Evolutionary conservation across 2,113 vertebrate species (phyloP), one percentile per base, ranked within the genome.

Genomic region (Lophotis ruficrista): DNA sequence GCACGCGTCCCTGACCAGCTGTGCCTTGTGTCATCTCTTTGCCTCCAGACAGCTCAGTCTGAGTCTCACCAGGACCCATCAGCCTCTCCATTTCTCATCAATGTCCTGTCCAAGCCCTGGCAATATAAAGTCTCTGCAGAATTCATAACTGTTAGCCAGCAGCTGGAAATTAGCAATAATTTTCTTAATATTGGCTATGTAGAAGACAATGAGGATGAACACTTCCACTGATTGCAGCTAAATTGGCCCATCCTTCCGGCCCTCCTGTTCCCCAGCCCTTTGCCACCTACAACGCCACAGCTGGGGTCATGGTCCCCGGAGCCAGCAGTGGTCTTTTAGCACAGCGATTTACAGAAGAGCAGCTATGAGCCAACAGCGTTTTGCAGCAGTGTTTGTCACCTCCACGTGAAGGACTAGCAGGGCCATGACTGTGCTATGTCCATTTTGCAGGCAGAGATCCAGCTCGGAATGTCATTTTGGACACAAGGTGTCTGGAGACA

Each of bases 11-110:
- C 61, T 5, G 5, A 3, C 35, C 81, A 35, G 53, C 79, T 78
- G 57, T 2, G 12, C 53, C 66, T 53, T 1, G 0, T 16, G 28
- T 18, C 5, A 0, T 21, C 71, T 37, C 48, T 38, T 24, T 37
- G 31, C 47, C 47, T 66, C 62, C 66, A 9, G 20, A 50, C 5
- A 2, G 28, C 35, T 16, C 4, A 20, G 9, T 47, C 28, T 6
- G 66, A 73, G 37, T 20, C 38, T 43, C 73, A 33, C 33, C 61
- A 84, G 79, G 43, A 28, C 56, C 35, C 84, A 22, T 58, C 61
- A 69, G 19, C 73, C 53, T 57, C 76, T 53, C 48, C 25, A 8
- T 45, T 37, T 47, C 61, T 41, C 73, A 75, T 9, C 65, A 54
- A 6, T 14, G 4, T 19, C 37, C 78, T 31, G 35, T 5, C 57